These are phyloP conservation scores for Fulica atra DNA, from an alignment of 2,113 vertebrate species.

Conservation along the genomic window DNA sequence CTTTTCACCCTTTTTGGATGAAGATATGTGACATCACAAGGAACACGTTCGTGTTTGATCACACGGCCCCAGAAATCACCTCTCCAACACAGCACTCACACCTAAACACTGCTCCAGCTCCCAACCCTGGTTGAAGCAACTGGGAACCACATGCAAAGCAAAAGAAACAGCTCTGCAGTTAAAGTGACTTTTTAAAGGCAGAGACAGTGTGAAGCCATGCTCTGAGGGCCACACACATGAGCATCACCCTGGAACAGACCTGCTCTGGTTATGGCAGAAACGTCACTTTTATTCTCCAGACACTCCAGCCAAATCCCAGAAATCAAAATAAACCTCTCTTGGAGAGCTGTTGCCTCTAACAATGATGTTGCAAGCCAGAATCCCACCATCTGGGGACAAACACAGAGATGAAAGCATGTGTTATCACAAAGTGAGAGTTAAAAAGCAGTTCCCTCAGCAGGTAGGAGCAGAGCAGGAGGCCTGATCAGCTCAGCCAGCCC, in stretches of 20 bases:
- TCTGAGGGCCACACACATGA: not conserved
- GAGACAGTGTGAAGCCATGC: not conserved
- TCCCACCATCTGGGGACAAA: not conserved
- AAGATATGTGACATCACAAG: rapidly evolving
- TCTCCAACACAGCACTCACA: not conserved
- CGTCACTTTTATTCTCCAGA: not conserved
- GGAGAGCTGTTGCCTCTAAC: not conserved
- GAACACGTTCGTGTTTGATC: not conserved
- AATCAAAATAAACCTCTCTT: not conserved
- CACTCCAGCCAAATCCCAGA: not conserved
- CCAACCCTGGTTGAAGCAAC: not conserved
- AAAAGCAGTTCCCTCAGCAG: not conserved
- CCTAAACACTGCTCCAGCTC: not conserved
- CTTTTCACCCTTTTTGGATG: not conserved
- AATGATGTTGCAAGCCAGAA: not conserved
- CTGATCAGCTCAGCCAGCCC: not conserved
- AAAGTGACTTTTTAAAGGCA: not conserved
- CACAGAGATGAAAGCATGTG: not conserved
- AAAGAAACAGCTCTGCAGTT: not conserved
- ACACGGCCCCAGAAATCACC: not conserved
- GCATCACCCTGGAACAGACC: not conserved
- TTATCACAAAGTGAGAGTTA: not conserved
- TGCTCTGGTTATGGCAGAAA: not conserved
- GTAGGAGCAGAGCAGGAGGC: not conserved
- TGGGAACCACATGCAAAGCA: not conserved